Percentiles rank a stretch among this genome's conserved stretches.
Conservation (phyloP, 2,113 vertebrate species). For the Nannospalax galili region DNA sequence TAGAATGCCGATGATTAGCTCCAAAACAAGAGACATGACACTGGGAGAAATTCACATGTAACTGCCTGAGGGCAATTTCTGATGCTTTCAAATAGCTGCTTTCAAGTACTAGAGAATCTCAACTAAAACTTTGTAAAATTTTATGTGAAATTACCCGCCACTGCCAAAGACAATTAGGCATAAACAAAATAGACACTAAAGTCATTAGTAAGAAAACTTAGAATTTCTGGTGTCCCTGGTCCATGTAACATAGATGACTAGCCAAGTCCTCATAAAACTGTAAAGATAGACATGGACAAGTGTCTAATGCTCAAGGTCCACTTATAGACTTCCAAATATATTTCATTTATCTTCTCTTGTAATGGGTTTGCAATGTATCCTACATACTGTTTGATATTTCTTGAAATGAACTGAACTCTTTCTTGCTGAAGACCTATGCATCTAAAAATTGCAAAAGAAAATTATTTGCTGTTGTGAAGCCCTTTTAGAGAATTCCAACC, state of each 20-base stretch:
- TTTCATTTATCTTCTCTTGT: background rate
- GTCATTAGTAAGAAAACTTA: background rate
- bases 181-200: background rate
- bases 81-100: no score
- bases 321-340: background rate
- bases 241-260: background rate
- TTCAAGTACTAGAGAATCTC: no score
- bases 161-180: background rate
- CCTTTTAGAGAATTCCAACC: background rate
- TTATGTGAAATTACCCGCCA: background rate
- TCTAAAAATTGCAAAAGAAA: background rate
- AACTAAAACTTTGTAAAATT: background rate
- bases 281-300: background rate
- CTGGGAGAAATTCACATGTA: constrained; percentile 2
- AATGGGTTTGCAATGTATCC: background rate
- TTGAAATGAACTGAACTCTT: background rate
- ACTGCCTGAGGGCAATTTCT: background rate
- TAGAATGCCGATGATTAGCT: constrained; percentile 2
- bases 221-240: background rate
- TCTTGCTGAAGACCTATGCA: background rate
- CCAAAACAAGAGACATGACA: background rate
- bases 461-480: background rate
- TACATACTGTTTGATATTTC: background rate
- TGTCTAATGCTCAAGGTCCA: background rate
- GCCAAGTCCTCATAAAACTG: background rate